Evolutionary conservation across 2,113 vertebrate species (phyloP).

Genomic region (Chloropsis hardwickii): DNA sequence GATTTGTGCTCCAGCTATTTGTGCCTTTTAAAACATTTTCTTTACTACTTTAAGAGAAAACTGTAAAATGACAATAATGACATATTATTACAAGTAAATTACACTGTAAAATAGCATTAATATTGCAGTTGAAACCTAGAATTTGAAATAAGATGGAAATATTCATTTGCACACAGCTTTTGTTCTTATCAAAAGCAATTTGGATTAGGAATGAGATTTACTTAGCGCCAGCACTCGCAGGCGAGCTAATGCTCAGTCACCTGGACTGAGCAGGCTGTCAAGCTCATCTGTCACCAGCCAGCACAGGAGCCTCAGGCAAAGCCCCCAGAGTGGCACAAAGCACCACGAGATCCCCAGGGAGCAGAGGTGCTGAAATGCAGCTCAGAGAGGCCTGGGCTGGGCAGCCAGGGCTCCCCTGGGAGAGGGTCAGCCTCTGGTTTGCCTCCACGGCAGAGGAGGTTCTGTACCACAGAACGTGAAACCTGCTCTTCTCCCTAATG

Average conservation of each 20-base stretch:
- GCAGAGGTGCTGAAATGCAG: accelerated
- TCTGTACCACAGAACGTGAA: accelerated
- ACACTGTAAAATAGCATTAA: slow-evolving; percentile 78
- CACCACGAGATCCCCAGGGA: accelerated
- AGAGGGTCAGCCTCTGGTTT: accelerated
- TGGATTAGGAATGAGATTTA: slow-evolving; percentile 59
- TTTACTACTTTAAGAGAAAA: slow-evolving; percentile 80
- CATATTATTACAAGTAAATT: slow-evolving; percentile 83
- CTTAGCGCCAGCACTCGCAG: not conserved
- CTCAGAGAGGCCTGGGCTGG: not conserved
- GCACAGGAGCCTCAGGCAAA: not conserved
- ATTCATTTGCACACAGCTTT: slow-evolving; percentile 76
- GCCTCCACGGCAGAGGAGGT: not conserved
- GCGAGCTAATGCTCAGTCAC: not conserved
- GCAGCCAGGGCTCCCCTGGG: accelerated
- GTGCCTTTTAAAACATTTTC: slow-evolving; percentile 77
- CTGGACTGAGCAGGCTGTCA: not conserved
- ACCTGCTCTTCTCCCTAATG: not conserved
- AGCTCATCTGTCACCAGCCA: not conserved
- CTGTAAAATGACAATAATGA: slow-evolving; percentile 81
- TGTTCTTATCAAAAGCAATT: slow-evolving; percentile 74
- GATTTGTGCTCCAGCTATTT: slow-evolving; percentile 69
- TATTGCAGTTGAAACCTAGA: slow-evolving; percentile 80
- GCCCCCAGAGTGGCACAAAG: not conserved
- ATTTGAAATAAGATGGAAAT: slow-evolving; percentile 82